Evolutionary conservation across 2,888 invertebrate species (phyloP).

Genomic region (Caenorhabditis drosophilae): DNA sequence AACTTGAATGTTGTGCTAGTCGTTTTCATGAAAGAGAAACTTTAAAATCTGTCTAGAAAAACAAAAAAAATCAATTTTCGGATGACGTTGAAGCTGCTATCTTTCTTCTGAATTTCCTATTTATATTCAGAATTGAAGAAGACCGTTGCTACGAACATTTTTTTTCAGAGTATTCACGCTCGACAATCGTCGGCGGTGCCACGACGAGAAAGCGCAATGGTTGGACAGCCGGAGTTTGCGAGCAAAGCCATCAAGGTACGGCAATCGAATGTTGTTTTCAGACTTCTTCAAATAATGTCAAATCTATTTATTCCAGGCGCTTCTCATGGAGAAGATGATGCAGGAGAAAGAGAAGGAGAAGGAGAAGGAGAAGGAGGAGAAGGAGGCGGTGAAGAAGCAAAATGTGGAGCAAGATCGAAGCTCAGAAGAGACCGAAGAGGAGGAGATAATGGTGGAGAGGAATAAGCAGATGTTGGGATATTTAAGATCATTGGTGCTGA

Average conservation of each 20-base stretch:
- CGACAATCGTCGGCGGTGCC: slow-evolving; percentile 56
- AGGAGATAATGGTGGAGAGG: slow-evolving; percentile 32
- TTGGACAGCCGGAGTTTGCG: slow-evolving; percentile 62
- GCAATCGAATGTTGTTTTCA: too few relatives aligned
- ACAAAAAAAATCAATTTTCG: too few relatives aligned
- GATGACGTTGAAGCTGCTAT: too few relatives aligned
- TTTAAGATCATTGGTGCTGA: slow-evolving; percentile 55
- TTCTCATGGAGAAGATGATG: slow-evolving; percentile 68
- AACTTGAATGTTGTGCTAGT: too few relatives aligned
- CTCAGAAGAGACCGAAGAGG: slow-evolving; percentile 56
- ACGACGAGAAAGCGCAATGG: slow-evolving; percentile 66
- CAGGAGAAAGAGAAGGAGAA: slow-evolving; percentile 60
- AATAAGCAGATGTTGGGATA: slow-evolving; percentile 48
- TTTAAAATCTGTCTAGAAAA: too few relatives aligned
- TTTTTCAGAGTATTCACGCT: slow-evolving; percentile 54
- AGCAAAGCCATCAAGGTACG: slow-evolving; percentile 64
- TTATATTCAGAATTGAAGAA: too few relatives aligned
- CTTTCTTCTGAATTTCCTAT: too few relatives aligned
- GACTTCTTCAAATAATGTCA: background rate
- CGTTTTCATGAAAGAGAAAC: too few relatives aligned
- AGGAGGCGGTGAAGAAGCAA: slow-evolving; percentile 51
- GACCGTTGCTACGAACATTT: too few relatives aligned
- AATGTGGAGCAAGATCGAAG: slow-evolving; percentile 42
- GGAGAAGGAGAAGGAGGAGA: slow-evolving; percentile 60
- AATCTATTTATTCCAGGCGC: too few relatives aligned